Evolutionary conservation across 2,797 vertebrate species (phyloP).

Genomic region (Sardinella longiceps): DNA sequence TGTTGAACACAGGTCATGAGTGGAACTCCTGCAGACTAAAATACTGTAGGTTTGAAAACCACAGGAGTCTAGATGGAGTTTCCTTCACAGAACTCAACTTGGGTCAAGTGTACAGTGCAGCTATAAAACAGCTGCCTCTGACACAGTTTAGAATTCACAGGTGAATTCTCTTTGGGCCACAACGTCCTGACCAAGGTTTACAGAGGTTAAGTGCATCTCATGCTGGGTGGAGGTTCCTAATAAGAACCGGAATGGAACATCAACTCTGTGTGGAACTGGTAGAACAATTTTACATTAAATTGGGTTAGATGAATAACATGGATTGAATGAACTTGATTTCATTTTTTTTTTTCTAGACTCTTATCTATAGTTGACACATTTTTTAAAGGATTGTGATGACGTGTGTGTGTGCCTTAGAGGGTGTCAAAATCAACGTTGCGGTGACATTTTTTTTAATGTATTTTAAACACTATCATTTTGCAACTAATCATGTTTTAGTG

Average conservation of each 20-base stretch:
- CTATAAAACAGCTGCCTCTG: neutral
- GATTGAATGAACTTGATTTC: too few species aligned
- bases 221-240: neutral
- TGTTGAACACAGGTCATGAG: neutral
- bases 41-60: constrained; percentile 9
- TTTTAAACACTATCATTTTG: too few species aligned
- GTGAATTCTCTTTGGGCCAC: neutral
- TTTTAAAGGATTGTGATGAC: too few species aligned
- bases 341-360: too few species aligned
- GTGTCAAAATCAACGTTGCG: too few species aligned
- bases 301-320: too few species aligned
- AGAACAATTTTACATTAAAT: neutral
- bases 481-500: too few species aligned
- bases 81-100: neutral
- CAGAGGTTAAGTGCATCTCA: neutral
- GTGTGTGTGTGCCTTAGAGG: too few species aligned
- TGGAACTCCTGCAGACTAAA: neutral
- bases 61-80: neutral
- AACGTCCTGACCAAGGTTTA: neutral
- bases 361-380: too few species aligned
- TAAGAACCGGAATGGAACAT: neutral
- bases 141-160: neutral
- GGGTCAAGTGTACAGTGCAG: neutral
- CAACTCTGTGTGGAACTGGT: neutral
- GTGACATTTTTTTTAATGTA: too few species aligned